A percentile compares a stretch with the other conserved stretches of the same genome.
These are phyloP conservation scores for Phallusia fumigata DNA, from an alignment of 23 tunicate genomes.

Conservation along the genomic window DNA sequence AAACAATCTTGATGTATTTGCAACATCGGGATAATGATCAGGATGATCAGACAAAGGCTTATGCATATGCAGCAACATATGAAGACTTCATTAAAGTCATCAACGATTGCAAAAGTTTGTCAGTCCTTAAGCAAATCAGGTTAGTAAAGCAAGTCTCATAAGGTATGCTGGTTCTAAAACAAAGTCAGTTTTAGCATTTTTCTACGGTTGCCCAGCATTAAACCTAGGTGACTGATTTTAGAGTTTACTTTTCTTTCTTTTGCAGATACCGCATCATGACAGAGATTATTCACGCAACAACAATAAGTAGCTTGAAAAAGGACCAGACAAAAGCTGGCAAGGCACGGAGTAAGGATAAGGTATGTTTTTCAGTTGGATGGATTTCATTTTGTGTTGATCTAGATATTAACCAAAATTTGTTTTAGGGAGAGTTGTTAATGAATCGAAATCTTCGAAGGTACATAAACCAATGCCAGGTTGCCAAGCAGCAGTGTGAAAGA, in stretches of 20 bases:
- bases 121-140: slow-evolving; percentile 63
- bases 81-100: slow-evolving; percentile 90
- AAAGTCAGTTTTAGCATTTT: too few species aligned
- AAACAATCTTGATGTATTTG: slow-evolving; percentile 54
- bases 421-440: slow-evolving; percentile 78
- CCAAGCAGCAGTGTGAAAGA: slow-evolving; percentile 90
- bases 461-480: slow-evolving; percentile 92
- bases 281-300: slow-evolving; percentile 86
- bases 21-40: slow-evolving; percentile 37
- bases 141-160: neutral
- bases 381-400: neutral
- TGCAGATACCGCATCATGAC: slow-evolving; percentile 69
- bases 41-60: slow-evolving; percentile 69
- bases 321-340: slow-evolving; percentile 76
- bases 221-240: too few species aligned
- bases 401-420: neutral
- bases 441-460: slow-evolving; percentile 72
- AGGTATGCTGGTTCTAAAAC: too few species aligned
- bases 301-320: slow-evolving; percentile 80
- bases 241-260: neutral
- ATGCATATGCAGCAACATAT: slow-evolving; percentile 89
- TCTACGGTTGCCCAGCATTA: too few species aligned
- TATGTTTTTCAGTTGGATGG: neutral
- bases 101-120: slow-evolving; percentile 60
- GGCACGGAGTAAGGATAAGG: slow-evolving; percentile 89